Percentiles rank a stretch among this genome's conserved stretches.
Evolutionary conservation across 1,140 invertebrate genomes (phyloP).

Genomic region (Reticulitermes speratus): DNA sequence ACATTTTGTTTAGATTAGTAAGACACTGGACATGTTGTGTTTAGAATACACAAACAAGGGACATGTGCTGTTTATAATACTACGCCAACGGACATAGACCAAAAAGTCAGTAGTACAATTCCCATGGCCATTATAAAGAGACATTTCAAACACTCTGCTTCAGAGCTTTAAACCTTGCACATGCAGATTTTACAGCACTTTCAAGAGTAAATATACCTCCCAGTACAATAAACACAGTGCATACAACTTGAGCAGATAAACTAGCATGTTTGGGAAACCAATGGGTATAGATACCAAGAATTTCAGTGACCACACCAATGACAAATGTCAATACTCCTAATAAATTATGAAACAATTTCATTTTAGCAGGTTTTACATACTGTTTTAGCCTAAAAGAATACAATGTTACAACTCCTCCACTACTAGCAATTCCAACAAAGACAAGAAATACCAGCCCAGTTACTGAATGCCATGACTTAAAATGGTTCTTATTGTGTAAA

Average conservation of each 20-base stretch:
- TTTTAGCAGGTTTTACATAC: constrained; percentile 22
- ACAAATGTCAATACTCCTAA: constrained; percentile 24
- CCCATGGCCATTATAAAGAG: background rate
- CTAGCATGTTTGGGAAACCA: constrained; percentile 20
- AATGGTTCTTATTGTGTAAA: constrained; percentile 28
- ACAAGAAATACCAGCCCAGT: constrained; percentile 20
- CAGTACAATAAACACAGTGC: constrained; percentile 23
- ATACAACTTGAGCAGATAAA: constrained; percentile 27
- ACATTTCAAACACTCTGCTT: background rate
- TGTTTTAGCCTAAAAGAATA: constrained; percentile 21
- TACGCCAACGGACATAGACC: no score
- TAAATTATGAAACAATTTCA: constrained; percentile 28
- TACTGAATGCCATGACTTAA: constrained; percentile 24
- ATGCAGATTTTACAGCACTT: constrained; percentile 30
- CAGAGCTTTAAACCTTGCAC: constrained; percentile 17
- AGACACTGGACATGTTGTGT: no score
- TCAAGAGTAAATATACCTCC: constrained; percentile 24
- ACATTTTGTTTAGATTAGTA: no score
- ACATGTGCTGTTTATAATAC: no score
- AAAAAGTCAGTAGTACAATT: no score
- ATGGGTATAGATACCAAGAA: constrained; percentile 22
- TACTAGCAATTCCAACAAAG: constrained; percentile 24
- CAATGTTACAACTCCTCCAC: constrained; percentile 28
- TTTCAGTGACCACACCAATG: constrained; percentile 16
- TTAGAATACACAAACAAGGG: no score